Base-by-base conservation (phyloP, 2,113 vertebrate species). In the Gymnorhina tibicen region DNA sequence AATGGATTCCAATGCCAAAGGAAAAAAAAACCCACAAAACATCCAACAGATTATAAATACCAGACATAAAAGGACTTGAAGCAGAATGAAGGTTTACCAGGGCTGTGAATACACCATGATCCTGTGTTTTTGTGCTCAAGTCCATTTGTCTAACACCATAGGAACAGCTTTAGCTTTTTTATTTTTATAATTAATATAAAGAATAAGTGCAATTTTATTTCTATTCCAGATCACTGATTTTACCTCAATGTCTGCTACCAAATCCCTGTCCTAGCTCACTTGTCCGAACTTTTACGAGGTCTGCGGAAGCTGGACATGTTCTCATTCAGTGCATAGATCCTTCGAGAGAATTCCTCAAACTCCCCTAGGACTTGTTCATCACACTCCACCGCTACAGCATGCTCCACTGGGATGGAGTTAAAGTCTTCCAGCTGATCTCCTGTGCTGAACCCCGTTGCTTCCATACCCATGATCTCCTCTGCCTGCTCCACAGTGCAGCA, bases 331-430 rank as follows among this genome's bases (percentile, higher is more conserved):
- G 99, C 99, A 70, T 98, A 99, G 98, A 99, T 99, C 97, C 99
- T 99, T 35, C 99, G 98, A 30, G 99, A 99, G 98, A 99, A 99
- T 97, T 99, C 99, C 94, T 99, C 99, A 11, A 99, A 99, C 91
- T 99, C 99, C 3, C 99, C 99, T 62, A 99, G 98, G 44, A 99
- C 99, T 96, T 99, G 99, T 26, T 99, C 99, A 1, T 99, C 99
- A 10, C 99, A 99, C 92, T 99, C 99, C 85, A 99, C 99, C 0
- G 99, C 99, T 32, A 99, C 99, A 0, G 99, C 99, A 1, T 98
- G 99, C 63, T 99, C 99, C 97, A 99, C 99, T 0, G 99, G 99
- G 98, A 99, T 99, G 97, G 98, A 99, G 79, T 96, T 98, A 84
- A 99, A 99, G 28, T 99, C 99, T 69, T 99, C 99, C 3, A 99